phyloP scores from a whole-genome alignment of 2,888 invertebrate genomes.

The Tubiluchus corallicola region DNA sequence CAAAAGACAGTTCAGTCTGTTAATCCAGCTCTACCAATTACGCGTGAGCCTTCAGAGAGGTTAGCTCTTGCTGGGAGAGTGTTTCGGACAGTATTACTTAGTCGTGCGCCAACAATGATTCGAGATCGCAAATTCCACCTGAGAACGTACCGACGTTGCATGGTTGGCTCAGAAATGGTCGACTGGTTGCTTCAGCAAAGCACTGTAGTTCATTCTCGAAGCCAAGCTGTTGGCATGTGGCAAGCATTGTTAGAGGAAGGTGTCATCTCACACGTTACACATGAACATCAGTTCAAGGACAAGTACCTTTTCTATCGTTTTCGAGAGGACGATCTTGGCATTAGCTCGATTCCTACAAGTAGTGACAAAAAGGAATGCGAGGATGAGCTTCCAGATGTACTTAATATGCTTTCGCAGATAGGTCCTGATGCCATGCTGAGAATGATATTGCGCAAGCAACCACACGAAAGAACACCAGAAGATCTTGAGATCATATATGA shows the following conservation, averaged over 20 bases:
- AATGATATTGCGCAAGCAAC: slow-evolving; percentile 56
- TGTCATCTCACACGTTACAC: slow-evolving; percentile 50
- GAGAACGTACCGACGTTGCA: slow-evolving; percentile 43
- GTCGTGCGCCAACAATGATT: slow-evolving; percentile 40
- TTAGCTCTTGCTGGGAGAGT: slow-evolving; percentile 50
- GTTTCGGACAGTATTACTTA: slow-evolving; percentile 43
- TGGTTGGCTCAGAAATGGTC: slow-evolving; percentile 58
- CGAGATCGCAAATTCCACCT: slow-evolving; percentile 38
- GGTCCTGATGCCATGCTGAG: slow-evolving; percentile 59
- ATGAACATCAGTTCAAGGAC: slow-evolving; percentile 61
- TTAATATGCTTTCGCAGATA: slow-evolving; percentile 45
- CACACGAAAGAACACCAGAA: slow-evolving; percentile 51
- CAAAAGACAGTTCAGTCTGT: too few relatives aligned
- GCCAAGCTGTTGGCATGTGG: slow-evolving; percentile 61
- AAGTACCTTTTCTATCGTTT: slow-evolving; percentile 63
- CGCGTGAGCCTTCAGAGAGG: slow-evolving; percentile 44
- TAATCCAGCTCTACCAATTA: slow-evolving; percentile 47
- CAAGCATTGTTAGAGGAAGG: slow-evolving; percentile 61
- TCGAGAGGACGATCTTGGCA: slow-evolving; percentile 45
- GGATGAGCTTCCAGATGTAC: slow-evolving; percentile 45
- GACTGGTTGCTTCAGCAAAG: slow-evolving; percentile 53
- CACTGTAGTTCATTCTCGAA: slow-evolving; percentile 38
- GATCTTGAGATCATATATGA: slow-evolving; percentile 64
- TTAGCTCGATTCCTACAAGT: slow-evolving; percentile 20
- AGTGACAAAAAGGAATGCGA: slow-evolving; percentile 45